A percentile compares a stretch with the other conserved stretches of the same genome.
Evolutionary conservation across 2,113 vertebrate species (phyloP).

Genomic region (Seriola rivoliana): DNA sequence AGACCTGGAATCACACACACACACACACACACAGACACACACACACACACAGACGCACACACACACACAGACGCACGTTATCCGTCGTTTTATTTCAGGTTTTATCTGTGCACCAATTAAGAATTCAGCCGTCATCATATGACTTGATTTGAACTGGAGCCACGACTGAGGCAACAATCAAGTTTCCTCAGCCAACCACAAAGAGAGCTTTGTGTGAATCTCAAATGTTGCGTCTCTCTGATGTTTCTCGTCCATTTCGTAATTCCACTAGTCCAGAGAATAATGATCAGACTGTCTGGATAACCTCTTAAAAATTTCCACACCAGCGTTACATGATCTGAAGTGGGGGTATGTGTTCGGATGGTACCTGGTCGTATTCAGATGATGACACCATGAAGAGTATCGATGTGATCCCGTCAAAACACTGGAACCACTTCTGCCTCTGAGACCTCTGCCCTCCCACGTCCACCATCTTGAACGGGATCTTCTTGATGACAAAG

Average conservation of each 20-base stretch:
- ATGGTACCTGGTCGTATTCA: slow-evolving; percentile 90
- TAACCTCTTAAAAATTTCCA: background rate
- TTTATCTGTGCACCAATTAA: slow-evolving; percentile 54
- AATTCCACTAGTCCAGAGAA: slow-evolving; percentile 26
- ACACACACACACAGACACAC: slow-evolving; percentile 29
- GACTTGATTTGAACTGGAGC: slow-evolving; percentile 61
- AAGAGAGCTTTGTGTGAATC: slow-evolving; percentile 67
- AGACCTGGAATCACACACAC: slow-evolving; percentile 78
- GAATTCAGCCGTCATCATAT: slow-evolving; percentile 60
- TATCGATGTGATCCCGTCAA: slow-evolving; percentile 97
- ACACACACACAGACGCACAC: slow-evolving; percentile 17
- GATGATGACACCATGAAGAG: slow-evolving; percentile 98
- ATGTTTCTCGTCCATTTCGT: slow-evolving; percentile 31
- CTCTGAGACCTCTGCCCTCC: slow-evolving; percentile 97
- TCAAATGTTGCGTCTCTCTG: slow-evolving; percentile 26
- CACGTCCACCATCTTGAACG: slow-evolving; percentile 98
- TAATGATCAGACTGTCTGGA: slow-evolving; percentile 6
- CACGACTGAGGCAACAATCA: slow-evolving; percentile 50
- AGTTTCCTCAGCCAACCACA: slow-evolving; percentile 59
- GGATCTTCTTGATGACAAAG: slow-evolving; percentile 98
- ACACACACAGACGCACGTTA: slow-evolving; percentile 24
- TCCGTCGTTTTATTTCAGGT: slow-evolving; percentile 2
- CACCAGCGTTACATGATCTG: background rate
- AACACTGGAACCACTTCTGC: slow-evolving; percentile 99
- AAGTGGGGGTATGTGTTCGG: background rate